phyloP scores from a whole-genome alignment of 2,888 invertebrate genomes.

The Spicauda simplicius region DNA sequence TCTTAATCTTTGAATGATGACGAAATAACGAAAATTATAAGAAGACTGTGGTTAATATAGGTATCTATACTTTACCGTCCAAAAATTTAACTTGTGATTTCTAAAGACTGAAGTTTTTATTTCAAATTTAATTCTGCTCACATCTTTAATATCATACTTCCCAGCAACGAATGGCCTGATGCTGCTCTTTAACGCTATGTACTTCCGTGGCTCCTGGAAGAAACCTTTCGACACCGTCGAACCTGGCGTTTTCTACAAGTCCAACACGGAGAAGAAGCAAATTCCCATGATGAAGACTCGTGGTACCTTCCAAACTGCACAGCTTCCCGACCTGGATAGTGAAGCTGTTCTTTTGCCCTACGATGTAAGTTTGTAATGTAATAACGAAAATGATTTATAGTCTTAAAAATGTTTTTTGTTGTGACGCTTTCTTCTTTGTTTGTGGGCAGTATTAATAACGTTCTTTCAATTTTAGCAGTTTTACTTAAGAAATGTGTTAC shows the following conservation, averaged over 20 bases:
- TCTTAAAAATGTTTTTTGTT: too few species aligned
- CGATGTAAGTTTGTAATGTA: slow-evolving; percentile 79
- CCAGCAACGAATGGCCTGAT: slow-evolving; percentile 84
- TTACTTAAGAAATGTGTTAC: too few species aligned
- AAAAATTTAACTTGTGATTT: too few species aligned
- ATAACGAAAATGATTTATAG: too few species aligned
- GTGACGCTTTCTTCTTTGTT: too few species aligned
- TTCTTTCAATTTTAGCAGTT: too few species aligned
- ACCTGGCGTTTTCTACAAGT: slow-evolving; percentile 86
- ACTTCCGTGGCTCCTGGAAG: slow-evolving; percentile 92
- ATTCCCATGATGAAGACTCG: slow-evolving; percentile 88
- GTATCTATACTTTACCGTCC: too few species aligned
- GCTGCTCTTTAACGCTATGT: slow-evolving; percentile 90
- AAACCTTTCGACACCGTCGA: slow-evolving; percentile 85
- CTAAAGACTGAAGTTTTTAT: too few species aligned
- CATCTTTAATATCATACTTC: slow-evolving; percentile 38
- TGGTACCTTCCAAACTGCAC: slow-evolving; percentile 86
- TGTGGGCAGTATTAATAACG: too few species aligned
- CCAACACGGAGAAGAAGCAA: slow-evolving; percentile 84
- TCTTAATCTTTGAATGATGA: too few species aligned
- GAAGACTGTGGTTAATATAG: too few species aligned
- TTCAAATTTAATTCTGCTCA: neutral
- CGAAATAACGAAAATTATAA: too few species aligned
- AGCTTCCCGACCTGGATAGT: slow-evolving; percentile 86
- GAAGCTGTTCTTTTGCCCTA: slow-evolving; percentile 90